A percentile compares a stretch with the other conserved stretches of the same genome.
phyloP scores from a whole-genome alignment of 2,797 vertebrate genomes.

The Chelonia mydas region DNA sequence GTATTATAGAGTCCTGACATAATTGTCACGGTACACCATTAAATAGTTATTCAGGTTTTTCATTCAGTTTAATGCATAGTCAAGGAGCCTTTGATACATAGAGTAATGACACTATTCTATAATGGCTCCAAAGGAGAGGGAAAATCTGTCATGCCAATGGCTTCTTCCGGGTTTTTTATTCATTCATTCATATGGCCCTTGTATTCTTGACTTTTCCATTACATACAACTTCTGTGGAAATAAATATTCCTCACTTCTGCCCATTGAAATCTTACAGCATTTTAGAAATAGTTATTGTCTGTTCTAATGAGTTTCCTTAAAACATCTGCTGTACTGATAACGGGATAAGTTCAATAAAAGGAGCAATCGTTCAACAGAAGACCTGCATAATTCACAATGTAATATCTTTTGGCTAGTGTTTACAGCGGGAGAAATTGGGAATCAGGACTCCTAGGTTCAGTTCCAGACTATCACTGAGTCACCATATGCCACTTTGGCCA shows the following conservation, averaged over 20 bases:
- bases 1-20: conserved; percentile 22
- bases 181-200: not conserved
- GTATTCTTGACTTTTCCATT: not conserved
- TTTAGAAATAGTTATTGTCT: not conserved
- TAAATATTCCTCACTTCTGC: not conserved
- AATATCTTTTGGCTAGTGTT: rapidly evolving
- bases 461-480: not conserved
- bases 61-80: not conserved
- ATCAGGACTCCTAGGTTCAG: not conserved
- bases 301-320: conserved; percentile 25
- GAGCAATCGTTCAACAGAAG: not conserved
- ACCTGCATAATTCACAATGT: not conserved
- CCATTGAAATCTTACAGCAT: not conserved
- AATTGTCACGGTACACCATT: not conserved
- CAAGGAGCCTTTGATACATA: not conserved
- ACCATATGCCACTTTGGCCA: rapidly evolving
- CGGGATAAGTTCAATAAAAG: not conserved
- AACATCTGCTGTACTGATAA: not conserved
- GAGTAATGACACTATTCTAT: not conserved
- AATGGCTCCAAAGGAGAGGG: not conserved
- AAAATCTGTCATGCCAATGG: not conserved
- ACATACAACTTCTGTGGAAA: not conserved
- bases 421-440: not conserved
- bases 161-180: not conserved
- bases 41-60: not conserved